phyloP scores from a whole-genome alignment of 2,113 vertebrate species.

The Sebastes schlegelii region DNA sequence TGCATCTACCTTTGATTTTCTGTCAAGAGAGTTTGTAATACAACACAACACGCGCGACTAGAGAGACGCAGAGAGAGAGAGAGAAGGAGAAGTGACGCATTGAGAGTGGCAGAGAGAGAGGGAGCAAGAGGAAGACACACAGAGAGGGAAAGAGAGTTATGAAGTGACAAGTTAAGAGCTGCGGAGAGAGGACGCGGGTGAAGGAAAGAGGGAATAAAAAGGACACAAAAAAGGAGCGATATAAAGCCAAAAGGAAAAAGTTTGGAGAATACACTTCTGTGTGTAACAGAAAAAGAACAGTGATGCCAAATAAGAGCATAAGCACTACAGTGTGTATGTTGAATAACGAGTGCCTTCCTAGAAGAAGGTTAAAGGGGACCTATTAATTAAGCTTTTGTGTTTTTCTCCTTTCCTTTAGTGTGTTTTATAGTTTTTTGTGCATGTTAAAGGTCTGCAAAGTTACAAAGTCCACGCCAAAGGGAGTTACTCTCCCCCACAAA shows the following conservation, averaged over 20 bases:
- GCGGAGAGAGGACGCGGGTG: not conserved
- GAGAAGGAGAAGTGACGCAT: not conserved
- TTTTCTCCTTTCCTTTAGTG: no score
- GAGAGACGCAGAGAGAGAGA: not conserved
- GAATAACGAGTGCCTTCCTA: not conserved
- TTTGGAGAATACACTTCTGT: not conserved
- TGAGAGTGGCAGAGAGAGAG: slow-evolving; percentile 12
- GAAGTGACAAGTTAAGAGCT: not conserved
- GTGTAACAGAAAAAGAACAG: slow-evolving; percentile 2
- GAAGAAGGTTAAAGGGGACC: slow-evolving; percentile 1
- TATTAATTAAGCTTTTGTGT: no score
- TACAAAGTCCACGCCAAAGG: no score
- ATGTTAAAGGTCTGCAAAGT: no score
- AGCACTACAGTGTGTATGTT: not conserved
- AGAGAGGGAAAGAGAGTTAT: not conserved
- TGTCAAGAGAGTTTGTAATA: slow-evolving; percentile 63
- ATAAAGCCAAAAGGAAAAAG: not conserved
- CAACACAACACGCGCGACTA: slow-evolving; percentile 24
- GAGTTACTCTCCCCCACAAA: no score
- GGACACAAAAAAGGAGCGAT: not conserved
- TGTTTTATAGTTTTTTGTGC: no score
- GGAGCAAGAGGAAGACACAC: not conserved
- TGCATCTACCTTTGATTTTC: slow-evolving; percentile 67
- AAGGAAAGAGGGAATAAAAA: not conserved
- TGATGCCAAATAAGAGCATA: slow-evolving; percentile 3